A percentile compares a stretch with the other conserved stretches of the same genome.
Evolutionary conservation across 2,888 invertebrate genomes (phyloP).

Genomic region (Crioceris asparagi): DNA sequence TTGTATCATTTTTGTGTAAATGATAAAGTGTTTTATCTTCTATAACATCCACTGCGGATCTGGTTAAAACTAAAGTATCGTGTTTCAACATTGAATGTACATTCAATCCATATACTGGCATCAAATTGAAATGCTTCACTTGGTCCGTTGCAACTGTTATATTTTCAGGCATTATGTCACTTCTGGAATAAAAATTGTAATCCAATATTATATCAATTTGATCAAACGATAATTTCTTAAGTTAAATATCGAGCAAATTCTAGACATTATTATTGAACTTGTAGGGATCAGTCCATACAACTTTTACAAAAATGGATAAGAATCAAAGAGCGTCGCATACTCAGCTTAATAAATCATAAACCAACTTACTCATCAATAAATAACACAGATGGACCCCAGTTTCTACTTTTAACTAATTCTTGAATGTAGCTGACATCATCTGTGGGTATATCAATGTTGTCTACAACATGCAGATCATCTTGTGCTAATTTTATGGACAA

Average conservation of each 20-base stretch:
- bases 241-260: too few relatives aligned
- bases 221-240: too few relatives aligned
- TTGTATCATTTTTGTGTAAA: conserved; percentile 49
- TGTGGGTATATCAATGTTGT: conserved; percentile 74
- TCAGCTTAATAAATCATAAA: neutral
- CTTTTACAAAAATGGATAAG: neutral
- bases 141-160: conserved; percentile 70
- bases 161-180: conserved; percentile 79
- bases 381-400: conserved; percentile 94
- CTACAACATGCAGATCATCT: conserved; percentile 88
- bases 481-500: conserved; percentile 88
- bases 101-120: conserved; percentile 94
- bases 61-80: conserved; percentile 80
- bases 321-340: neutral
- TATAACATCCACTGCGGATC: conserved; percentile 71
- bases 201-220: too few relatives aligned
- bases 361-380: conserved; percentile 74
- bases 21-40: conserved; percentile 67
- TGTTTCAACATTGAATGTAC: conserved; percentile 96
- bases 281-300: too few relatives aligned
- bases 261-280: too few relatives aligned
- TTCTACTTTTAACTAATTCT: conserved; percentile 69
- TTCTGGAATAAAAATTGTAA: conserved; percentile 56
- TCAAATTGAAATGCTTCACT: conserved; percentile 78
- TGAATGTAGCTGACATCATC: conserved; percentile 67